Conservation (phyloP, 1,140 invertebrate species). For the Musca vetustissima region DNA sequence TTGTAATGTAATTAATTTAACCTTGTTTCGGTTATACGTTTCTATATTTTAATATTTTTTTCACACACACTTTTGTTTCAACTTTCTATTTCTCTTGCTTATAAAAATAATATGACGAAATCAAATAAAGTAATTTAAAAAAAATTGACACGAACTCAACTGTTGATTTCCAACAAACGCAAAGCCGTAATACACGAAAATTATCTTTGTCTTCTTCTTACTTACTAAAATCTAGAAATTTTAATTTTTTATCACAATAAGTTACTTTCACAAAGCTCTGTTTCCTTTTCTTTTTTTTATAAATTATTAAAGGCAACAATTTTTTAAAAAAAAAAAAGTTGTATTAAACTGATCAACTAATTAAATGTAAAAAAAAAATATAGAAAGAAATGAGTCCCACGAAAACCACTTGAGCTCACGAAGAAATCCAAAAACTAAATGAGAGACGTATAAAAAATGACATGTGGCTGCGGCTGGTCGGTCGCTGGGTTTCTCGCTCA, state of each 20-base stretch:
- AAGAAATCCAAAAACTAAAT: conserved; percentile 20
- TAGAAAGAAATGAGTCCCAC: neutral
- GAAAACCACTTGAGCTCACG: conserved; percentile 11
- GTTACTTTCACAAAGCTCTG: neutral
- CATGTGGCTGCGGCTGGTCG: conserved; percentile 9
- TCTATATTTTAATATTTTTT: neutral
- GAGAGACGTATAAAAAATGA: conserved; percentile 12
- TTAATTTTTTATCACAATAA: conserved; percentile 19
- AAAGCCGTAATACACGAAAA: conserved; percentile 1
- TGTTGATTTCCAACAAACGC: conserved; percentile 16
- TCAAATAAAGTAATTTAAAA: neutral
- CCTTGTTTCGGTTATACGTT: neutral
- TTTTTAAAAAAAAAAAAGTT: too few relatives aligned
- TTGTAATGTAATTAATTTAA: conserved; percentile 11
- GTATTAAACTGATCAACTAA: neutral
- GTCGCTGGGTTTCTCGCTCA: too few relatives aligned
- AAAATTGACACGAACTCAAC: conserved; percentile 21
- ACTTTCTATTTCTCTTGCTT: conserved; percentile 13
- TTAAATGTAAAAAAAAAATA: neutral
- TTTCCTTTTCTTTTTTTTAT: neutral
- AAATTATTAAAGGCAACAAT: neutral
- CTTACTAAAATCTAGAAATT: neutral
- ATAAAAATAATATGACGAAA: too few relatives aligned
- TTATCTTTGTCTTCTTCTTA: neutral
- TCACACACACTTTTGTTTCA: neutral